Evolutionary conservation across 2,888 invertebrate species (phyloP).

Genomic region (Lasioglossum leucozonium): DNA sequence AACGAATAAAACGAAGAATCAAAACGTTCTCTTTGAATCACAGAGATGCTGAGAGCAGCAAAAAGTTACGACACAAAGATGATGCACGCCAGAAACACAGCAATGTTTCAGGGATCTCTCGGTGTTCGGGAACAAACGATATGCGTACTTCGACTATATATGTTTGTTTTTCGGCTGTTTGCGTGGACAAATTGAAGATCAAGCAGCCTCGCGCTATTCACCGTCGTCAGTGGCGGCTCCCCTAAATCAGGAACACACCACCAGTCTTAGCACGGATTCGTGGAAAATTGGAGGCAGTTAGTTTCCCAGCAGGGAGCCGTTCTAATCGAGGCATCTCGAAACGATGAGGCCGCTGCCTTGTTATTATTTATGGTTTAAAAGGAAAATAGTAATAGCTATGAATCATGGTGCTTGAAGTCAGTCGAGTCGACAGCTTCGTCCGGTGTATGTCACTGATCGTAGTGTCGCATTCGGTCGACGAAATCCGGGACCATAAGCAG

Average conservation of each 20-base stretch:
- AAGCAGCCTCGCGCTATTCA: slow-evolving; percentile 1
- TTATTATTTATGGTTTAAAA: slow-evolving; percentile 58
- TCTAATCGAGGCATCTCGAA: slow-evolving; percentile 45
- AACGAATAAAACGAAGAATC: neutral
- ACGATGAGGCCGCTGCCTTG: slow-evolving; percentile 23
- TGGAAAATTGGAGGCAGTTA: slow-evolving; percentile 47
- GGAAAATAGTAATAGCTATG: slow-evolving; percentile 60
- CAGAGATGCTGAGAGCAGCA: neutral
- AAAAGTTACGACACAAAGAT: neutral
- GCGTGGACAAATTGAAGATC: neutral
- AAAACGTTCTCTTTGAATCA: neutral
- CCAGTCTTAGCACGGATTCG: slow-evolving; percentile 22
- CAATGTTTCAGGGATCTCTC: neutral
- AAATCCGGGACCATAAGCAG: slow-evolving; percentile 62
- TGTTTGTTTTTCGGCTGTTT: neutral
- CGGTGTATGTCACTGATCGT: slow-evolving; percentile 62
- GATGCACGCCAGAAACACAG: neutral
- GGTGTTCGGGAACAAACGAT: neutral
- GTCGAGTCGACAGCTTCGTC: slow-evolving; percentile 63
- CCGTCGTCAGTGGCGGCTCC: neutral
- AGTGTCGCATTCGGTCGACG: slow-evolving; percentile 57
- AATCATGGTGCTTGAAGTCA: slow-evolving; percentile 54
- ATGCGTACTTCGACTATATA: neutral
- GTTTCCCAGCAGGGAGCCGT: slow-evolving; percentile 34
- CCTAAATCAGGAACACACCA: slow-evolving; percentile 17